phyloP scores from a whole-genome alignment of 2,888 invertebrate genomes.

The Lasioglossum vierecki region DNA sequence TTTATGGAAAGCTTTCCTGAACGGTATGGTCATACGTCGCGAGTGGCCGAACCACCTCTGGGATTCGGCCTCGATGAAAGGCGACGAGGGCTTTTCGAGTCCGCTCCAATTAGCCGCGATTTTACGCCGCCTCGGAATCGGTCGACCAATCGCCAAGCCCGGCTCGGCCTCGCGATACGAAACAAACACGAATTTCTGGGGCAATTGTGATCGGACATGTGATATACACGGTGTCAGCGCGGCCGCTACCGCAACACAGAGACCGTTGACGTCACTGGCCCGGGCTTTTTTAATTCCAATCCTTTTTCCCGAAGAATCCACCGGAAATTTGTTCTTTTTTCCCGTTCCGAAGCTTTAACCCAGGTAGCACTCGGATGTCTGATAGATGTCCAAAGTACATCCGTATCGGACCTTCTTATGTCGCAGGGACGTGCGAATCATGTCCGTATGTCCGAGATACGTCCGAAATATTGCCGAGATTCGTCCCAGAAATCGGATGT shows the following conservation, averaged over 20 bases:
- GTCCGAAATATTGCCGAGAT: no score
- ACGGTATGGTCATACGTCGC: conserved; percentile 31
- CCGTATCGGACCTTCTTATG: no score
- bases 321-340: not conserved
- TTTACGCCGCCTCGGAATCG: conserved; percentile 39
- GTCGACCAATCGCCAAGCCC: conserved; percentile 2
- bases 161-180: not conserved
- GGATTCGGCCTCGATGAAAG: conserved; percentile 34
- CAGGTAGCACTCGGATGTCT: no score
- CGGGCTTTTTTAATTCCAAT: not conserved
- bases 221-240: not conserved
- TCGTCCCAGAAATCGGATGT: no score
- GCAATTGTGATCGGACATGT: conserved; percentile 11
- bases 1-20: conserved; percentile 39
- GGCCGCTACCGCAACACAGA: not conserved
- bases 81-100: conserved; percentile 46
- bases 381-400: no score
- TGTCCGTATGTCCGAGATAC: no score
- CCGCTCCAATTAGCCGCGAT: conserved; percentile 64
- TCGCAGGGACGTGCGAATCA: no score
- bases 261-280: not conserved
- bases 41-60: not conserved
- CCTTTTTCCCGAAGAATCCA: not conserved
- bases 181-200: conserved; percentile 9
- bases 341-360: not conserved